Evolutionary conservation across 2,888 invertebrate genomes (phyloP).

Genomic region (Sarcophaga variegata): DNA sequence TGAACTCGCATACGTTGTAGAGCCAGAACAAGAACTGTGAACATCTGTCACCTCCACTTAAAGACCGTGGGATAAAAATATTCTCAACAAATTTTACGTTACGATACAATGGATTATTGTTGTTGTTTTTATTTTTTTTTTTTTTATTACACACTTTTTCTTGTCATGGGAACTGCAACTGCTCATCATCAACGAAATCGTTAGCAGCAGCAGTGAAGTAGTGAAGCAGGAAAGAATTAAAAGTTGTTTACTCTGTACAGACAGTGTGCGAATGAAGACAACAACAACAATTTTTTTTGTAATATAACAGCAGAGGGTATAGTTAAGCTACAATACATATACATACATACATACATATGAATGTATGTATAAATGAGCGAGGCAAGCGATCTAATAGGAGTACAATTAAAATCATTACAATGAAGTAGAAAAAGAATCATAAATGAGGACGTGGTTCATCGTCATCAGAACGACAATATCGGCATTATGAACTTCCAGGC

Average conservation of each 20-base stretch:
- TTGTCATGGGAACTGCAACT: constrained; percentile 80
- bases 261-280: background rate
- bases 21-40: constrained; percentile 75
- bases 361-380: constrained; percentile 32
- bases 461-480: background rate
- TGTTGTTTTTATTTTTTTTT: constrained; percentile 47
- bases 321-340: background rate
- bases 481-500: background rate
- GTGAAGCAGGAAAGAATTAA: constrained; percentile 14
- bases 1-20: background rate
- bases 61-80: constrained; percentile 80
- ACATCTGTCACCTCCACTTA: constrained; percentile 77
- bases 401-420: constrained; percentile 54
- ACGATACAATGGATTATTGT: constrained; percentile 70
- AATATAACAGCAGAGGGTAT: background rate
- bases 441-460: background rate
- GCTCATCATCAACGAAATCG: constrained; percentile 64
- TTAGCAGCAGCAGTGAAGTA: constrained; percentile 8
- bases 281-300: background rate
- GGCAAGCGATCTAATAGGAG: constrained; percentile 48
- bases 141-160: constrained; percentile 62
- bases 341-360: background rate
- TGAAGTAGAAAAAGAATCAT: constrained; percentile 19
- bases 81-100: constrained; percentile 68
- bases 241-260: background rate